These are phyloP conservation scores for Cryptosula pallasiana DNA, from an alignment of 2,888 invertebrate genomes.

Conservation along the genomic window DNA sequence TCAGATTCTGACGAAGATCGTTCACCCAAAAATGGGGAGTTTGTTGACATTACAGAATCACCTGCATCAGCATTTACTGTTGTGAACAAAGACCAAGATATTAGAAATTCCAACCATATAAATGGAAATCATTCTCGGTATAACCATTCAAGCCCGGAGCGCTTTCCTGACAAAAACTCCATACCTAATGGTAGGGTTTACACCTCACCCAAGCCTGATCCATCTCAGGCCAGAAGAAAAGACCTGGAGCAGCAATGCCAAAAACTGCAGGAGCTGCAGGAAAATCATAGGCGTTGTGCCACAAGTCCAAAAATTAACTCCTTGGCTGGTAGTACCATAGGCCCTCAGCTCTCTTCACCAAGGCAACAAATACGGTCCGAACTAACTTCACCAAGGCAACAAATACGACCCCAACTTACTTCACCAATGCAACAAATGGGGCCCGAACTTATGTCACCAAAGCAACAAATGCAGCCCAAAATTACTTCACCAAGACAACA, in stretches of 20 bases:
- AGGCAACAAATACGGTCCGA: not conserved
- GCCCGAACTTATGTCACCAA: not conserved
- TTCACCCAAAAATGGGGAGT: not conserved
- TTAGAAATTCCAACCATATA: not conserved
- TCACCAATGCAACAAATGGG: not conserved
- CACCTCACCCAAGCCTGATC: not conserved
- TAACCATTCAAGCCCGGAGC: not conserved
- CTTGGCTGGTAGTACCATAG: not conserved
- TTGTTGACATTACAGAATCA: constrained; percentile 17
- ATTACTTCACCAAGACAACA: not conserved
- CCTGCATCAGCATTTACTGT: not conserved
- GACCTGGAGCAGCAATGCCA: constrained; percentile 16
- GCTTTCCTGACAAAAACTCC: not conserved
- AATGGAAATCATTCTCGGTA: not conserved
- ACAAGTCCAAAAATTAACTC: not conserved
- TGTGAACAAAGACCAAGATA: not conserved
- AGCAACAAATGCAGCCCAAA: no score
- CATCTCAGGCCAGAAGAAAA: not conserved
- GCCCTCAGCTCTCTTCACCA: not conserved
- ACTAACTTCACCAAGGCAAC: no score
- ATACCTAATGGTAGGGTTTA: not conserved
- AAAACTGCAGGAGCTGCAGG: constrained; percentile 21
- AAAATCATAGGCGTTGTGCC: not conserved
- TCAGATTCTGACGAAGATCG: constrained; percentile 12
- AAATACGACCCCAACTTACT: no score